phyloP scores from a whole-genome alignment of 2,888 invertebrate genomes.

The Embidobia sp. region DNA sequence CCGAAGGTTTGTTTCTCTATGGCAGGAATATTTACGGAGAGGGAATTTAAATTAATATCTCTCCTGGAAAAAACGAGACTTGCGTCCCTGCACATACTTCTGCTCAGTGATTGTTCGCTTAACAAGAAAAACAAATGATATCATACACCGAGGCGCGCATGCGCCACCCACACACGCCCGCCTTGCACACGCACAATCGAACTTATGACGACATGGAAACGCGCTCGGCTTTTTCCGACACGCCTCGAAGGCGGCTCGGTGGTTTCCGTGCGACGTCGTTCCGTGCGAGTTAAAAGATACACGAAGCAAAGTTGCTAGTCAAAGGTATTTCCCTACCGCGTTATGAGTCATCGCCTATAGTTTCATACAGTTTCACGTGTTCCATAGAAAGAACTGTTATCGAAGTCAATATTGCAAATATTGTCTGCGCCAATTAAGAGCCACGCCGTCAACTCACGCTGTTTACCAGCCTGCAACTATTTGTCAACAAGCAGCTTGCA shows the following conservation, averaged over 20 bases:
- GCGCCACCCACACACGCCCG: neutral
- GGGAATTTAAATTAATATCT: no score
- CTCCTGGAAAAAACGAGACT: no score
- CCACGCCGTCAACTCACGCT: neutral
- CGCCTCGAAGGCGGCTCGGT: neutral
- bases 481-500: no score
- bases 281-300: slow-evolving; percentile 5
- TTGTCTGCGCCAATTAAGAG: no score
- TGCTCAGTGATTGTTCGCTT: slow-evolving; percentile 15
- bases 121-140: slow-evolving; percentile 32
- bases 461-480: neutral
- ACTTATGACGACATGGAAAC: neutral
- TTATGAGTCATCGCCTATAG: slow-evolving; percentile 79
- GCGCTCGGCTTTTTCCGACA: slow-evolving; percentile 13
- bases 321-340: slow-evolving; percentile 79
- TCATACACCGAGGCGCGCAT: no score
- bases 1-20: no score
- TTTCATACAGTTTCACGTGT: slow-evolving; percentile 71
- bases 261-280: no score
- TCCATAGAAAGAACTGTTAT: slow-evolving; percentile 70
- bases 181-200: neutral
- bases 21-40: no score
- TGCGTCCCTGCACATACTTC: no score
- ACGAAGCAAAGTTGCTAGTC: slow-evolving; percentile 48
- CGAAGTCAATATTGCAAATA: neutral